Base-by-base conservation (phyloP, 1,140 invertebrate species). In the Coptotermes formosanus region DNA sequence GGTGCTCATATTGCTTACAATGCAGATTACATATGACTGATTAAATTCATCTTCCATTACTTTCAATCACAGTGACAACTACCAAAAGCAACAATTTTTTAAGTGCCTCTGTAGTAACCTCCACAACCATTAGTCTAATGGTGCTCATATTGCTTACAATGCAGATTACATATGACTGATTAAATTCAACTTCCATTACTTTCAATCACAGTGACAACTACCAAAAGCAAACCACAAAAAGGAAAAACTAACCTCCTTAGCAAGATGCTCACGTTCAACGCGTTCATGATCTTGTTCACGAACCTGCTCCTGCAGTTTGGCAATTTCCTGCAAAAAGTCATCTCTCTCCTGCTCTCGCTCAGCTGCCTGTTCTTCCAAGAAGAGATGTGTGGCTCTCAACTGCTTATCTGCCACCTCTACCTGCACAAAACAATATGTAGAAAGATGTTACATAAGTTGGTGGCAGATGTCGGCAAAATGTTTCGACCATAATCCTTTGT, bases 261-360 rank as follows among this genome's bases (percentile, higher is more conserved):
- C 12, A 6, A 85, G 21, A 23, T 43, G 82, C 44, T 86, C 45
- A 86, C 89, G 45, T 89, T 90, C 43, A 90, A 89, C 82, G 43
- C 90, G 87, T 87, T 92, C 92, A 85, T 91, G 88, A 85, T 92
- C 92, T 84, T 94, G 92, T 85, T 95, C 93, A 85, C 91, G 91
- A 75, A 95, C 89, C 75, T 94, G 93, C 43, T 93, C 93, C 87
- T 94, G 92, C 19, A 96, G 90, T 14, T 90, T 89, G 55, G 92
- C 90, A 25, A 95, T 93, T 88, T 94, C 92, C 87, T 91, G 92
- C 83, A 93, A 92, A 87, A 94, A 95, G 88, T 97, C 96, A 90
- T 97, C 96, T 43, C 96, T 92, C 90, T 97, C 96, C 85, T 91
- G 91, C 91, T 97, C 96, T 52, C 96, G 92, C 89, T 97, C 96